Conservation (phyloP, 2,888 invertebrate species). For the Nymphalis c-album region DNA sequence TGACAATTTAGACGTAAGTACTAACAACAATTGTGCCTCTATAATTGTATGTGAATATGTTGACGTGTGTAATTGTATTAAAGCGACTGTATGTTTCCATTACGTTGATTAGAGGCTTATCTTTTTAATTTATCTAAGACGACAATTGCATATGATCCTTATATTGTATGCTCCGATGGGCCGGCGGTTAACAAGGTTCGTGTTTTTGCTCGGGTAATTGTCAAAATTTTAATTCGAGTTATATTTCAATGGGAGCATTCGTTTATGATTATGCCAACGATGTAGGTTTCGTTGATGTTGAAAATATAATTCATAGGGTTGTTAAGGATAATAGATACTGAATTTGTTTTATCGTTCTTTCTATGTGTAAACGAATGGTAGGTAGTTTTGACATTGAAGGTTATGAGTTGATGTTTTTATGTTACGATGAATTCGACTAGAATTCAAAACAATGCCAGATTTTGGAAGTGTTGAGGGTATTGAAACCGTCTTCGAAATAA, state of each 20-base stretch:
- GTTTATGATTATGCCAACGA: no score
- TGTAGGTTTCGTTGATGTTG: no score
- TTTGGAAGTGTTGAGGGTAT: no score
- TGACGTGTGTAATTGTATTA: background rate
- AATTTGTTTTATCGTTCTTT: no score
- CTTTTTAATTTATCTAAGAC: constrained; percentile 25
- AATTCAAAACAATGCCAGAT: no score
- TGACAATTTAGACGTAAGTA: no score
- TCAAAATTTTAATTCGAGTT: background rate
- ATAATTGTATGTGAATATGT: background rate
- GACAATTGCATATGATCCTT: constrained; percentile 7
- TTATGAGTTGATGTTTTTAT: no score
- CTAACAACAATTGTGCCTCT: no score
- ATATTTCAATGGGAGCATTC: background rate
- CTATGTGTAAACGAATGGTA: background rate
- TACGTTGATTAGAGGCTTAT: constrained; percentile 17
- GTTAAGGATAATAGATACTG: no score
- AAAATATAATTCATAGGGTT: no score
- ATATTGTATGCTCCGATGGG: background rate
- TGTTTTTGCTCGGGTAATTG: background rate
- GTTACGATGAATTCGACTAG: no score
- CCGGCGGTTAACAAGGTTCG: background rate
- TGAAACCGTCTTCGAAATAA: no score
- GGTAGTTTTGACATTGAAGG: background rate
- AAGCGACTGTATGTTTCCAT: constrained; percentile 6